Evolutionary conservation across 2,797 vertebrate species (phyloP).

Genomic region (Phyllotis vaccarum): DNA sequence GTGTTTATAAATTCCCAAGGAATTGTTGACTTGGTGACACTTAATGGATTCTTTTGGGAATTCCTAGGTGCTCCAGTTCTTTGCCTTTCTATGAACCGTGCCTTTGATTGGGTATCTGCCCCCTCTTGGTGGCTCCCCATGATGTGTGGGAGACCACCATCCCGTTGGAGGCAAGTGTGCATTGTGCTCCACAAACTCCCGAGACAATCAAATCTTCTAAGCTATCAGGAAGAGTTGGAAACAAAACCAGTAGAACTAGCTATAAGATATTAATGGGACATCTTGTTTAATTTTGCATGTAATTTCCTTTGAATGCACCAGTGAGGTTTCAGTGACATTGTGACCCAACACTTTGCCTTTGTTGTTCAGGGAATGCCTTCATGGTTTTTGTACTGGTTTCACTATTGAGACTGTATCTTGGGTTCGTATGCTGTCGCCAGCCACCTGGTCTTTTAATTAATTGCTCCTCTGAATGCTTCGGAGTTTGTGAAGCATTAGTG

Average conservation of each 20-base stretch:
- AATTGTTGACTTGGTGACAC: conserved; percentile 88
- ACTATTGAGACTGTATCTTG: conserved; percentile 74
- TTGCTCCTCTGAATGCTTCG: conserved; percentile 73
- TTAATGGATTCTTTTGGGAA: conserved; percentile 87
- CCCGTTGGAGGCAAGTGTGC: conserved; percentile 45
- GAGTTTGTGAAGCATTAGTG: conserved; percentile 82
- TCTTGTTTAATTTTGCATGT: conserved; percentile 88
- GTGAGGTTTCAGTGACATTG: conserved; percentile 81
- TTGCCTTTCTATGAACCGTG: conserved; percentile 80
- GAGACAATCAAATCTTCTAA: conserved; percentile 85
- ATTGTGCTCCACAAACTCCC: conserved; percentile 37
- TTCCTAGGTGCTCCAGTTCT: conserved; percentile 85
- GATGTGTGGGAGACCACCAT: background rate
- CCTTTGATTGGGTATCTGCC: conserved; percentile 83
- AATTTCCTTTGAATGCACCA: conserved; percentile 81
- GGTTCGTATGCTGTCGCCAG: conserved; percentile 76
- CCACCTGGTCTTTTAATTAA: conserved; percentile 79
- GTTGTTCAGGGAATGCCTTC: conserved; percentile 87
- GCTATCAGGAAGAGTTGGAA: conserved; percentile 81
- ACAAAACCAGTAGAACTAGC: conserved; percentile 64
- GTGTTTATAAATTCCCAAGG: conserved; percentile 85
- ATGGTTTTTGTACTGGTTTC: conserved; percentile 80
- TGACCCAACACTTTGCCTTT: conserved; percentile 81
- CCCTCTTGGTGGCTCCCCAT: conserved; percentile 19
- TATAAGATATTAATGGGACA: conserved; percentile 83